phyloP scores from a whole-genome alignment of 2,797 vertebrate genomes.

The Valencia hispanica region DNA sequence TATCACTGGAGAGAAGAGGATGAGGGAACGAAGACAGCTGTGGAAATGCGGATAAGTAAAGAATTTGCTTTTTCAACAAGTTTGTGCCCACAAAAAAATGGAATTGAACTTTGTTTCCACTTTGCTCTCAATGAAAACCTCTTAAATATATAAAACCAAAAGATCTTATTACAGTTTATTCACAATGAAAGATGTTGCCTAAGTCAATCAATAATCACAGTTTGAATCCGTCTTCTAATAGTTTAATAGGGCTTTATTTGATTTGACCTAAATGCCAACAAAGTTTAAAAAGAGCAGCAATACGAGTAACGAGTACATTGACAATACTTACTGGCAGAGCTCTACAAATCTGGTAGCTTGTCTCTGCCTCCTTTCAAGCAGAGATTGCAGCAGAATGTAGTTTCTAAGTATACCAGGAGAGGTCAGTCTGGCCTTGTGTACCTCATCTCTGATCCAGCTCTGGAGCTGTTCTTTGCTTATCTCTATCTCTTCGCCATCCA shows the following conservation, averaged over 20 bases:
- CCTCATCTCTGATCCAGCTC: conserved; percentile 53
- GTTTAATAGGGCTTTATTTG: background rate
- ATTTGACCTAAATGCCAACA: background rate
- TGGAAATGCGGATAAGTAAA: background rate
- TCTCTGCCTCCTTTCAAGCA: conserved; percentile 56
- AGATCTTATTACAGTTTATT: no score
- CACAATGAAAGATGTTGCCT: background rate
- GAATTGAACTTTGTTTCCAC: background rate
- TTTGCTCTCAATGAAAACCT: no score
- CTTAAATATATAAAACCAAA: no score
- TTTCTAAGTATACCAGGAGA: conserved; percentile 25
- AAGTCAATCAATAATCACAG: background rate
- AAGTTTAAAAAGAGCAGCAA: background rate
- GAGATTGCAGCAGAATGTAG: conserved; percentile 43
- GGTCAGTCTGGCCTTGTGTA: conserved; percentile 36
- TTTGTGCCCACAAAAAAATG: background rate
- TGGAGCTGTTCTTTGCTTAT: conserved; percentile 60
- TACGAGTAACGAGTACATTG: background rate
- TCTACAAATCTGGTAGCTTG: conserved; percentile 36
- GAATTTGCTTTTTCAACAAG: background rate
- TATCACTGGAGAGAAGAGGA: background rate
- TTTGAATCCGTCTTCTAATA: background rate
- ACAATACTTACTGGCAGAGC: conserved; percentile 67
- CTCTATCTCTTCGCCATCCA: conserved; percentile 64
- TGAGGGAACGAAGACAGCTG: no score